Evolutionary conservation across 2,113 vertebrate genomes (phyloP).

Genomic region (Rutilus rutilus): DNA sequence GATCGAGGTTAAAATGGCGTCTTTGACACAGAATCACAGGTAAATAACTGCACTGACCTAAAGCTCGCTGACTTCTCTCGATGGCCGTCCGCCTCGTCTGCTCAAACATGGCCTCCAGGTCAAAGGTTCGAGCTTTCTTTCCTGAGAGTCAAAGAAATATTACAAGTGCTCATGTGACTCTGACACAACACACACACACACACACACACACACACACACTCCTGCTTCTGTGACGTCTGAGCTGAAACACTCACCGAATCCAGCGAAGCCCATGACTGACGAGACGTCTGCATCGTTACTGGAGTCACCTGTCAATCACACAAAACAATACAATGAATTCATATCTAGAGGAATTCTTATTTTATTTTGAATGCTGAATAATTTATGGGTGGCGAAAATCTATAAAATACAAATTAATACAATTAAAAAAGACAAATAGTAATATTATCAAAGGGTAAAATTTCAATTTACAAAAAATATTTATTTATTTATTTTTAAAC

Average conservation of each 20-base stretch:
- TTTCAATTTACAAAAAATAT: too few relatives aligned
- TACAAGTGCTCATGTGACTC: not conserved
- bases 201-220: too few relatives aligned
- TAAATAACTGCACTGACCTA: slow-evolving; percentile 74
- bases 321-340: not conserved
- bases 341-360: not conserved
- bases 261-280: slow-evolving; percentile 80
- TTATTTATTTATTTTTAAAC: too few relatives aligned
- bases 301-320: slow-evolving; percentile 31
- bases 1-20: not conserved
- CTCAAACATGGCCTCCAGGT: slow-evolving; percentile 95
- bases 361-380: not conserved
- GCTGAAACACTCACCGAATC: slow-evolving; percentile 72
- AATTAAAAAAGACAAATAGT: too few relatives aligned
- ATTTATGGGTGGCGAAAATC: not conserved
- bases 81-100: slow-evolving; percentile 94
- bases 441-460: too few relatives aligned
- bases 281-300: slow-evolving; percentile 69
- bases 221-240: not conserved
- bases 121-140: slow-evolving; percentile 96
- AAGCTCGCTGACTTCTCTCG: slow-evolving; percentile 86
- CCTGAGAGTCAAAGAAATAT: slow-evolving; percentile 69
- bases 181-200: not conserved
- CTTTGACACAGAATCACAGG: too few relatives aligned
- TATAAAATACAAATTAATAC: not conserved